Percentiles rank a stretch among this genome's conserved stretches.
Conservation (phyloP, 2,888 invertebrate species). For the Crossocerus cetratus region DNA sequence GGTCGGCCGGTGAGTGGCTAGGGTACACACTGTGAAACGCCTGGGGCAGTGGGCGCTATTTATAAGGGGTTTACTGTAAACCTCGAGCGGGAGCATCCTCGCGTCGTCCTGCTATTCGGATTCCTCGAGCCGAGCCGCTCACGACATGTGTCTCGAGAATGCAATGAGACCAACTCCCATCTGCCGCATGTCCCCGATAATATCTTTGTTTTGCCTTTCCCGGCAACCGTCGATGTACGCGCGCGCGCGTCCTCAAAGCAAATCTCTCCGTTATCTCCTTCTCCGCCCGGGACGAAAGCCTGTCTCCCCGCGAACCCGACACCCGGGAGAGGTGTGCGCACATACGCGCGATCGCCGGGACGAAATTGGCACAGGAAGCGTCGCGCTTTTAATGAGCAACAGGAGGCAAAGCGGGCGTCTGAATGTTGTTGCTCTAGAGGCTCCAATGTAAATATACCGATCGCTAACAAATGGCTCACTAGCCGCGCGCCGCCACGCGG, state of each 20-base stretch:
- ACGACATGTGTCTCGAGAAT: neutral
- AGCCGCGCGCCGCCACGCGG: constrained; percentile 12
- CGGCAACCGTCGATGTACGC: no score
- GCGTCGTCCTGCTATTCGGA: constrained; percentile 15
- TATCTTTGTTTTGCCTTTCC: no score
- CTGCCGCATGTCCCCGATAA: no score
- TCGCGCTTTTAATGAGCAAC: constrained; percentile 40
- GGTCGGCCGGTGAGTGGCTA: constrained; percentile 42
- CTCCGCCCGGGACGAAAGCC: no score
- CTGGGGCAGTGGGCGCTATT: constrained; percentile 49
- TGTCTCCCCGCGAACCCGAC: no score
- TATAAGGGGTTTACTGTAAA: constrained; percentile 54
- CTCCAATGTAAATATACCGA: constrained; percentile 37
- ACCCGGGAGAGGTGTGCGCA: no score
- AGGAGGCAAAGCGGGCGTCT: constrained; percentile 19
- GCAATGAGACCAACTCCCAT: neutral
- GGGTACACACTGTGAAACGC: constrained; percentile 31
- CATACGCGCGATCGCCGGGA: no score
- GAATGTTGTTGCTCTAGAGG: constrained; percentile 27
- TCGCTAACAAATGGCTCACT: constrained; percentile 33
- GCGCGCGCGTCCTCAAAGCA: no score
- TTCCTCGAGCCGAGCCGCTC: no score
- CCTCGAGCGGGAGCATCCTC: constrained; percentile 10
- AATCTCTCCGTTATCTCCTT: no score
- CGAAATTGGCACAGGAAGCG: constrained; percentile 36